These are phyloP conservation scores for Pyrrhura leucotis DNA, from an alignment of 2,797 vertebrate genomes.

Conservation along the genomic window DNA sequence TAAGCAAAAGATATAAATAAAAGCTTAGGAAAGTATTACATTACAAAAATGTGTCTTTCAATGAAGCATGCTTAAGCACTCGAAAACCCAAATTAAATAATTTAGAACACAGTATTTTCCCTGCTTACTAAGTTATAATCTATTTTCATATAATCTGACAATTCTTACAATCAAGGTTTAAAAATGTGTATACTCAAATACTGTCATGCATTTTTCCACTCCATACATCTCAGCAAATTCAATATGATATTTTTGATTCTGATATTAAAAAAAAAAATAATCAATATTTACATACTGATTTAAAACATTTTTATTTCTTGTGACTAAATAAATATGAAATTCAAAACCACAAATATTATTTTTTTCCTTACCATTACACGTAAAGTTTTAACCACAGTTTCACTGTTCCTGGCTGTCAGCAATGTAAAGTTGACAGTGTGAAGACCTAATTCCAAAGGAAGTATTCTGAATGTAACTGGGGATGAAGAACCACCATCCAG, in stretches of 20 bases:
- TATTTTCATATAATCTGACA: neutral
- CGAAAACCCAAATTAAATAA: neutral
- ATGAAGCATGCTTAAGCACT: neutral
- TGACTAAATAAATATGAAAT: neutral
- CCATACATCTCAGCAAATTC: neutral
- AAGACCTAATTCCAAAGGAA: constrained; percentile 86
- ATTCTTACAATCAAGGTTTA: neutral
- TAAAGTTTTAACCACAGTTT: constrained; percentile 84
- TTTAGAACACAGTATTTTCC: neutral
- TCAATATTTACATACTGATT: neutral
- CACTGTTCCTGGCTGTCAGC: constrained; percentile 15
- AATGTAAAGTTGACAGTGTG: constrained; percentile 87
- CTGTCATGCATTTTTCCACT: neutral
- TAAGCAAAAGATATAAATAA: neutral
- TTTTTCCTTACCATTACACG: constrained; percentile 85
- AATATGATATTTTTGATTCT: neutral
- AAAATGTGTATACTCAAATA: neutral
- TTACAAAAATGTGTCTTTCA: neutral
- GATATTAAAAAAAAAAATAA: neutral
- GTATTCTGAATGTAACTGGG: constrained; percentile 80
- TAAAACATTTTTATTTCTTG: neutral
- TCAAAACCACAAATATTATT: neutral
- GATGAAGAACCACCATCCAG: constrained; percentile 62
- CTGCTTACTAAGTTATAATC: neutral
- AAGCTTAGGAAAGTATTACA: neutral